Percentiles rank a stretch among this genome's conserved stretches.
These are phyloP conservation scores for Antechinus stuartii DNA, from an alignment of 2,113 vertebrate species.

Conservation along the genomic window DNA sequence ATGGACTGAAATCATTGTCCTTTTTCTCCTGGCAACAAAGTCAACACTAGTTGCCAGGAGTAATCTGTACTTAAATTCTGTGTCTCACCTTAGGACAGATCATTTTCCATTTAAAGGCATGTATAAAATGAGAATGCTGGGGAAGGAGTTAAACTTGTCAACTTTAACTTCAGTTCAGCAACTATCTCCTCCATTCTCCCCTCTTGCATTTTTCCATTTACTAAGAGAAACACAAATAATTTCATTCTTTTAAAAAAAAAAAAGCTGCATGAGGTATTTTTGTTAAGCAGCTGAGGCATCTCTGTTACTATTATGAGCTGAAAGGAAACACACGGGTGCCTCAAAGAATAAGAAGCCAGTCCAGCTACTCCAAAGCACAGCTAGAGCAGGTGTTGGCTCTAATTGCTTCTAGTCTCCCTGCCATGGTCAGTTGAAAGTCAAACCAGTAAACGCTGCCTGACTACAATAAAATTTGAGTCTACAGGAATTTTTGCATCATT, in stretches of 20 bases:
- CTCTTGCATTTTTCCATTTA: constrained; percentile 49
- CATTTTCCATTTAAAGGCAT: background rate
- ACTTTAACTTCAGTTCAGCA: background rate
- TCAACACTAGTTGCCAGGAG: background rate
- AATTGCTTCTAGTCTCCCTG: constrained; percentile 65
- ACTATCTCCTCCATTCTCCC: constrained; percentile 20
- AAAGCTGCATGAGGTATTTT: background rate
- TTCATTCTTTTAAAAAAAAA: constrained; percentile 7
- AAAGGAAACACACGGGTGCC: background rate
- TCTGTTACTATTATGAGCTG: background rate
- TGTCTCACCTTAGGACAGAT: background rate
- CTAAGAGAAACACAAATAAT: constrained; percentile 54
- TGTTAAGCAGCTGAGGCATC: background rate
- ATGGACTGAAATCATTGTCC: background rate
- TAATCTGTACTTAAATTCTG: background rate
- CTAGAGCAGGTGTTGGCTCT: constrained; percentile 49
- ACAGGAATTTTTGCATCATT: constrained; percentile 54
- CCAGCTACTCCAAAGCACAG: background rate
- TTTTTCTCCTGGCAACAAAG: background rate
- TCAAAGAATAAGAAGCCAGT: background rate
- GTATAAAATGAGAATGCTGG: background rate
- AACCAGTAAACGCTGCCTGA: constrained; percentile 52
- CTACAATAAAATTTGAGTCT: constrained; percentile 56
- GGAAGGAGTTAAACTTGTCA: constrained; percentile 2
- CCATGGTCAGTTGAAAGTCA: constrained; percentile 72